Percentiles rank a stretch among this genome's conserved stretches.
Conservation (phyloP, 2,797 vertebrate genomes). For the Echiichthys vipera region DNA sequence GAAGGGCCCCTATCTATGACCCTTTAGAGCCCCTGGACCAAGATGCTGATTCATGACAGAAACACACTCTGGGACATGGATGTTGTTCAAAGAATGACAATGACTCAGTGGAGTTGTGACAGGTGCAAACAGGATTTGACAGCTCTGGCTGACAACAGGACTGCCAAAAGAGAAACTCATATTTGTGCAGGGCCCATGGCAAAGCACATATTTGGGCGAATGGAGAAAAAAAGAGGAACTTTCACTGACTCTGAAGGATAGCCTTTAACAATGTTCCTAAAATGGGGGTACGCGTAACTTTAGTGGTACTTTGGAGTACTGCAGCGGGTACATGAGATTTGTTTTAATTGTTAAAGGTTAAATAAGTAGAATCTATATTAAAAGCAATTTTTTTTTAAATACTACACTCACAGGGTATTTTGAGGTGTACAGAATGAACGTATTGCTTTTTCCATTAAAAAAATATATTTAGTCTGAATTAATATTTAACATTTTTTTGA, state of each 20-base stretch:
- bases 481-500: too few species aligned
- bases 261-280: too few species aligned
- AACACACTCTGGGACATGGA: conserved; percentile 23
- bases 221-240: neutral
- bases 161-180: conserved; percentile 27
- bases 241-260: neutral
- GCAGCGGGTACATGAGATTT: too few species aligned
- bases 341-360: too few species aligned
- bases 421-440: too few species aligned
- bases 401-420: too few species aligned
- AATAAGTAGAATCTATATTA: too few species aligned
- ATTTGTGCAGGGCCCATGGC: conserved; percentile 17
- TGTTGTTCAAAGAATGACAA: conserved; percentile 23
- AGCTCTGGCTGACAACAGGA: conserved; percentile 30
- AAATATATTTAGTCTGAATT: too few species aligned
- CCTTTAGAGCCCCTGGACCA: conserved; percentile 10
- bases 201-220: conserved; percentile 2
- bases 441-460: too few species aligned
- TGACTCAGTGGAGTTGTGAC: conserved; percentile 29
- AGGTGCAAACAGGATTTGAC: conserved; percentile 43
- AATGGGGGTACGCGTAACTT: too few species aligned
- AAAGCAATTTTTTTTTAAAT: too few species aligned
- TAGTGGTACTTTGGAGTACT: too few species aligned
- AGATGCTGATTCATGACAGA: conserved; percentile 36
- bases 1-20: neutral